These are phyloP conservation scores for Canis aureus DNA, from an alignment of 2,113 vertebrate species.

Conservation along the genomic window DNA sequence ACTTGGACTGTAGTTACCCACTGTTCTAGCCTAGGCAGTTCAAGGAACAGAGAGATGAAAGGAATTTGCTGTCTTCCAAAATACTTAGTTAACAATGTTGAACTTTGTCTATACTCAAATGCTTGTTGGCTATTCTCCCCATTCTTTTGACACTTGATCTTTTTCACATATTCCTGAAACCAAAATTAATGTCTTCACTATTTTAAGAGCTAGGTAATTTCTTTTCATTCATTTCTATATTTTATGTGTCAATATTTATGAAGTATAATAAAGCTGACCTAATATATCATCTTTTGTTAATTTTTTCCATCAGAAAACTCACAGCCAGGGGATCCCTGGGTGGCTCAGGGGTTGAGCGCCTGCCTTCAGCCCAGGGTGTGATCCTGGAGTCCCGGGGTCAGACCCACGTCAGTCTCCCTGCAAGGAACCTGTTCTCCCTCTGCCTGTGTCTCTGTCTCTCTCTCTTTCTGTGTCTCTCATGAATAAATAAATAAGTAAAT, in stretches of 20 bases:
- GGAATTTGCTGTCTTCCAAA: background rate
- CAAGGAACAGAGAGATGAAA: background rate
- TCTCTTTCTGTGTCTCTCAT: no score
- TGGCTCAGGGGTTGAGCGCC: no score
- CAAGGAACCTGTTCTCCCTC: no score
- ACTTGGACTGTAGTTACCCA: background rate
- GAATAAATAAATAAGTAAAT: no score
- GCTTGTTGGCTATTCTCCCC: background rate
- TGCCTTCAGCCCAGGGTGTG: no score
- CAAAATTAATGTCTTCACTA: background rate
- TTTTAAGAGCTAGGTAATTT: background rate
- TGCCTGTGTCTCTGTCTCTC: no score
- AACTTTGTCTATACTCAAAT: background rate
- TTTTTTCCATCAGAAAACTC: constrained; percentile 34
- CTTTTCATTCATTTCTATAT: background rate
- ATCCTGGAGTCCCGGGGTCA: no score
- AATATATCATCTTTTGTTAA: background rate
- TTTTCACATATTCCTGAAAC: background rate
- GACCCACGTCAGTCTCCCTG: no score
- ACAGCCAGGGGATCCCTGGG: background rate
- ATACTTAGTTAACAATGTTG: background rate
- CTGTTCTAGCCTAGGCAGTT: background rate
- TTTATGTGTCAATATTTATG: background rate
- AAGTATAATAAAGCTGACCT: constrained; percentile 23
- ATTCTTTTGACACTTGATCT: background rate